Conservation (phyloP, 2,888 invertebrate species). For the Morpho achilles region DNA sequence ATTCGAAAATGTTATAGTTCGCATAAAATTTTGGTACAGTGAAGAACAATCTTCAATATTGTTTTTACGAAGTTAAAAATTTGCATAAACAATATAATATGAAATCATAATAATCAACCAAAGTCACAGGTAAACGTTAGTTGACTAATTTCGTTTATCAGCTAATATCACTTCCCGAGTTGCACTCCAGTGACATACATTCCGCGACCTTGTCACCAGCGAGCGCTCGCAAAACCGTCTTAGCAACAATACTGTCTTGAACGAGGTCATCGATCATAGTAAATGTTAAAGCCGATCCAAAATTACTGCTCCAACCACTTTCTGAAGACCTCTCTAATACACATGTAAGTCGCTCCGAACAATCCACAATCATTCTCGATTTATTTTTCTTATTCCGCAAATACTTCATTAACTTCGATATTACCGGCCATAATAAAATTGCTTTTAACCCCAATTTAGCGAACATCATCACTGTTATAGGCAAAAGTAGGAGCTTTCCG, state of each 20-base stretch:
- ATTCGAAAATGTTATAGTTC: neutral
- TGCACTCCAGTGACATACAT: constrained; percentile 71
- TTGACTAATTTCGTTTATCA: constrained; percentile 40
- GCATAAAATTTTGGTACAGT: too few relatives aligned
- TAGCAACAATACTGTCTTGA: constrained; percentile 57
- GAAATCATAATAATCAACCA: neutral
- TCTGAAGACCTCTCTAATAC: constrained; percentile 54
- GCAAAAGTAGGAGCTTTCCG: constrained; percentile 63
- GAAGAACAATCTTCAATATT: too few relatives aligned
- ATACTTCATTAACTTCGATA: constrained; percentile 65
- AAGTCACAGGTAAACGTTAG: constrained; percentile 20
- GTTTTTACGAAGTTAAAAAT: too few relatives aligned
- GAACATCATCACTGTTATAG: constrained; percentile 54
- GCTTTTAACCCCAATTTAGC: constrained; percentile 67
- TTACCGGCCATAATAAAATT: constrained; percentile 66
- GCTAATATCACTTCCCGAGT: constrained; percentile 68
- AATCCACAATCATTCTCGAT: constrained; percentile 59
- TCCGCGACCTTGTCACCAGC: constrained; percentile 67
- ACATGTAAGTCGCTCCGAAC: constrained; percentile 64
- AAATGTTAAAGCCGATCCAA: constrained; percentile 66
- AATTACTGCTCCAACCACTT: constrained; percentile 54
- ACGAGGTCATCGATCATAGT: constrained; percentile 62
- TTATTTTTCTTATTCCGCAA: constrained; percentile 64
- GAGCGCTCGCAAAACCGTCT: constrained; percentile 60
- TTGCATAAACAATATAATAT: too few relatives aligned